Percentiles rank a stretch among this genome's conserved stretches.
Evolutionary conservation across 2,113 vertebrate species (phyloP).

Genomic region (Chionomys nivalis): DNA sequence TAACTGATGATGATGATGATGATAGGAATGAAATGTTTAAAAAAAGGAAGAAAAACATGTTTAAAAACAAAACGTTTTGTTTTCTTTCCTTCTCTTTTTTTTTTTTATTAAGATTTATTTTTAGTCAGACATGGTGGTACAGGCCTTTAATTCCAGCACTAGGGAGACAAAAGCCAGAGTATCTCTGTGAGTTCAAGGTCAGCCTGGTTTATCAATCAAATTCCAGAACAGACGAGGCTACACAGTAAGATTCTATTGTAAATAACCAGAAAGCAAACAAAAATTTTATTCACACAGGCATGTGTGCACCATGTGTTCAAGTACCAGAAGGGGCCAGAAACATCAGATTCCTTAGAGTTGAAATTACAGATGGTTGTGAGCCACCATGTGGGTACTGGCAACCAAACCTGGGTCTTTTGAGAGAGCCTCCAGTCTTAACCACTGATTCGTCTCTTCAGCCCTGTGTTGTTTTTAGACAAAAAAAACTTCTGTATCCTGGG

Average conservation of each 20-base stretch:
- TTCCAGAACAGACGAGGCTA: neutral
- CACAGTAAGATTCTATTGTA: neutral
- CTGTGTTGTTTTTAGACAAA: neutral
- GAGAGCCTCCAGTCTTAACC: neutral
- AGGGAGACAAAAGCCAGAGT: neutral
- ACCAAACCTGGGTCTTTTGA: neutral
- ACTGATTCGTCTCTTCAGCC: neutral
- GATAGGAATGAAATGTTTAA: neutral
- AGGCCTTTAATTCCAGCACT: neutral
- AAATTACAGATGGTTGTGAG: neutral
- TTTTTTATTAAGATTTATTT: neutral
- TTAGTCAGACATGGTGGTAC: neutral
- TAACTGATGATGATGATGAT: neutral
- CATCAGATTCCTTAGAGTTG: neutral
- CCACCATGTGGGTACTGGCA: neutral
- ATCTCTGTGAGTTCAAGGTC: neutral
- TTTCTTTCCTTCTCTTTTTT: neutral
- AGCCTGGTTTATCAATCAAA: neutral
- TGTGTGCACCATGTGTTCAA: neutral
- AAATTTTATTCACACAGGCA: neutral
- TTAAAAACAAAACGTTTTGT: neutral
- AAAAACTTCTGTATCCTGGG: neutral
- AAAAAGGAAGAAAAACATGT: neutral
- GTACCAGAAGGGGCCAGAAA: neutral
- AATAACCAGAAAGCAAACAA: neutral